Conservation (phyloP, 2,797 vertebrate genomes). For the Simalia tracyae region DNA sequence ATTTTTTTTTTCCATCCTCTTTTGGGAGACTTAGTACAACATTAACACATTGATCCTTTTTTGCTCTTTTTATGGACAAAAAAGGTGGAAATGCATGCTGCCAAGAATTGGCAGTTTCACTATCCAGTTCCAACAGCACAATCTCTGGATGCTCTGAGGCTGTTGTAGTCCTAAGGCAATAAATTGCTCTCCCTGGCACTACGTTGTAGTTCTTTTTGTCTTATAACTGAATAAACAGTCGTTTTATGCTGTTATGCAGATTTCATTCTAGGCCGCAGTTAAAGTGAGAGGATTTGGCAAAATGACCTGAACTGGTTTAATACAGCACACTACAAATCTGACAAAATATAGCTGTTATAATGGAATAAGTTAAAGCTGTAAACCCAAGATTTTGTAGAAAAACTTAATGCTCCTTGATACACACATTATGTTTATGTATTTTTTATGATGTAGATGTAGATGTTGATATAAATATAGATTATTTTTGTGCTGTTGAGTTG, state of each 20-base stretch:
- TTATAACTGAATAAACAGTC: neutral
- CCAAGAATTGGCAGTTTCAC: neutral
- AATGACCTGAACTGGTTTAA: neutral
- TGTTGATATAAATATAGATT: neutral
- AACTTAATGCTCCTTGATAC: neutral
- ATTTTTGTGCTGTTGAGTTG: neutral
- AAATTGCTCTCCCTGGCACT: neutral
- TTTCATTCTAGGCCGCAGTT: neutral
- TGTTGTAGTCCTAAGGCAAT: neutral
- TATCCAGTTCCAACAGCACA: neutral
- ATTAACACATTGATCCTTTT: neutral
- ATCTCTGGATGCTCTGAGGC: neutral
- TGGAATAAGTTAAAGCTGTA: neutral
- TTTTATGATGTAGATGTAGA: neutral
- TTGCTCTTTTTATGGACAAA: neutral
- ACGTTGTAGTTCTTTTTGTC: neutral
- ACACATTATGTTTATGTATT: neutral
- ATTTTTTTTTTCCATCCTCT: neutral
- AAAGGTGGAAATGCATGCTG: neutral
- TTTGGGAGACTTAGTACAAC: neutral
- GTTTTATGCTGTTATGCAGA: neutral
- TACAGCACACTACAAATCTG: neutral
- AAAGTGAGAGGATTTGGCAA: neutral
- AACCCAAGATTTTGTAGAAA: neutral
- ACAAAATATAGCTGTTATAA: neutral